phyloP scores from a whole-genome alignment of 1,140 invertebrate genomes.

The Drosophila seguyi region DNA sequence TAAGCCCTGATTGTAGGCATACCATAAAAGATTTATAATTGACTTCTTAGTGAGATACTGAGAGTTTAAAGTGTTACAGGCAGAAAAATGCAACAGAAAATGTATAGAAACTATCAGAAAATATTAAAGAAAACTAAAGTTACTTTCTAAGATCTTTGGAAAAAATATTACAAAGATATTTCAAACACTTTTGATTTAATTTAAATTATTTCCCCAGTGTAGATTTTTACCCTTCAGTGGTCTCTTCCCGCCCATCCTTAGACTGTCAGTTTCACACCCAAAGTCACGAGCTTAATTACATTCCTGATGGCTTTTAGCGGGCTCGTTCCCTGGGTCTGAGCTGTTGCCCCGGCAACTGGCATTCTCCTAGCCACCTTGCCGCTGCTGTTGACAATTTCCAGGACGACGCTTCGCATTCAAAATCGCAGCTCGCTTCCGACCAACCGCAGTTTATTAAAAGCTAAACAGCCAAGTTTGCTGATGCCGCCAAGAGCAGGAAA shows the following conservation, averaged over 20 bases:
- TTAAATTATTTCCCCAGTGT: neutral
- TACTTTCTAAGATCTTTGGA: neutral
- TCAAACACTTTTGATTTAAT: neutral
- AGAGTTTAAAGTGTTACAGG: neutral
- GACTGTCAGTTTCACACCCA: slow-evolving; percentile 49
- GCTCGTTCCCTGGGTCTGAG: slow-evolving; percentile 26
- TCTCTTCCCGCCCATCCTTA: neutral
- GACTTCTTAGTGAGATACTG: slow-evolving; percentile 12
- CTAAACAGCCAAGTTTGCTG: slow-evolving; percentile 69
- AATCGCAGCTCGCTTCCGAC: slow-evolving; percentile 22
- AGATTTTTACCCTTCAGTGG: neutral
- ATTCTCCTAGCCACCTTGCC: slow-evolving; percentile 28
- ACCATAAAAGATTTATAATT: slow-evolving; percentile 39
- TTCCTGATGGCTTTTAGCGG: slow-evolving; percentile 46
- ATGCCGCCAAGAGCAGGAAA: slow-evolving; percentile 68
- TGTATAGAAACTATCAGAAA: neutral
- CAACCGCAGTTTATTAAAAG: slow-evolving; percentile 72
- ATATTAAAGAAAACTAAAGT: neutral
- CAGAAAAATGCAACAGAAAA: neutral
- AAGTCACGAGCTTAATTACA: slow-evolving; percentile 70
- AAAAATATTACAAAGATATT: neutral
- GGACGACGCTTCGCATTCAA: slow-evolving; percentile 32
- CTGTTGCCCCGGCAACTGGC: slow-evolving; percentile 48
- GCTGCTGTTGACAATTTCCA: slow-evolving; percentile 70
- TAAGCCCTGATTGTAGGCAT: slow-evolving; percentile 5